These are phyloP conservation scores for Standfussiana lucernea DNA, from an alignment of 2,888 invertebrate species.

Conservation along the genomic window DNA sequence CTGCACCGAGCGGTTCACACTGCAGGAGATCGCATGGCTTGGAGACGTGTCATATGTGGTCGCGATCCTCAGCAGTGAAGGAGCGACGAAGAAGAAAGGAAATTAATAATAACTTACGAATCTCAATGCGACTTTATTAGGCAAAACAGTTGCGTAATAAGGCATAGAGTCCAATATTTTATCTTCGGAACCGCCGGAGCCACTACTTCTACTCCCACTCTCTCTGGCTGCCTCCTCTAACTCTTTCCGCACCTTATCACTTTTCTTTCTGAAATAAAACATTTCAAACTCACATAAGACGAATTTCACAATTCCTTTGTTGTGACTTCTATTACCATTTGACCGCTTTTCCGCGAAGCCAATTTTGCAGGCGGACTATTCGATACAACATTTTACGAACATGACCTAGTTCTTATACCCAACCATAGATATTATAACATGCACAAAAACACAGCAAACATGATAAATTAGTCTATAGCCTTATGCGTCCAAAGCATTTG, in stretches of 20 bases:
- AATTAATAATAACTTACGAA: conserved; percentile 92
- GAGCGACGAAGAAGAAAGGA: neutral
- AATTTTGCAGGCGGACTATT: conserved; percentile 45
- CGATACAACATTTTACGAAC: conserved; percentile 23
- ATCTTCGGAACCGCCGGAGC: conserved; percentile 84
- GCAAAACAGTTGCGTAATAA: conserved; percentile 90
- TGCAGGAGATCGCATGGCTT: too few species aligned
- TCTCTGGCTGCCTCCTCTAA: conserved; percentile 97
- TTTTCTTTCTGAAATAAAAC: conserved; percentile 93
- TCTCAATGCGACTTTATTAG: conserved; percentile 93
- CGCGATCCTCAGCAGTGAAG: too few species aligned
- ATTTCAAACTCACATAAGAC: conserved; percentile 47
- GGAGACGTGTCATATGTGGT: too few species aligned
- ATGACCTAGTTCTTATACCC: conserved; percentile 50
- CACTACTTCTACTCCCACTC: conserved; percentile 89
- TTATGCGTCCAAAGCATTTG: conserved; percentile 71
- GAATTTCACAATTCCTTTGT: conserved; percentile 18
- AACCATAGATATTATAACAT: conserved; percentile 58
- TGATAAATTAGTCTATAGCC: conserved; percentile 53
- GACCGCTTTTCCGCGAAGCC: conserved; percentile 57
- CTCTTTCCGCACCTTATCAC: conserved; percentile 96
- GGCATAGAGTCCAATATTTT: conserved; percentile 86
- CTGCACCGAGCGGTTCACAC: neutral
- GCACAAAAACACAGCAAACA: conserved; percentile 61
- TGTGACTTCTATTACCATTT: conserved; percentile 47